Percentiles rank a stretch among this genome's conserved stretches.
Conservation (phyloP, 2,888 invertebrate genomes). For the Priapulus caudatus region DNA sequence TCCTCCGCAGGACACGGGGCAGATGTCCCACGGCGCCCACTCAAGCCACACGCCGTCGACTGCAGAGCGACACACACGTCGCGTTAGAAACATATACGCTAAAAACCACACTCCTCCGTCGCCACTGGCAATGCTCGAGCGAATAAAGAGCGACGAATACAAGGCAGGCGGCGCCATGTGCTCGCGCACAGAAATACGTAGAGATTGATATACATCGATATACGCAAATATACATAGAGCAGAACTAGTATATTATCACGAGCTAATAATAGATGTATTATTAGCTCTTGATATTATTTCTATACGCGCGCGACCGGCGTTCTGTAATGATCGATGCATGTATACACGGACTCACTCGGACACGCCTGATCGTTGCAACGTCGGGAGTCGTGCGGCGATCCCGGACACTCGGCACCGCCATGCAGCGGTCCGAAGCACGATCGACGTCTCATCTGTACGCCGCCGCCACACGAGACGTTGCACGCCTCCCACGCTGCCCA, state of each 20-base stretch:
- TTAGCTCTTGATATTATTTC: too few relatives aligned
- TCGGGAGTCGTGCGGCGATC: slow-evolving; percentile 21
- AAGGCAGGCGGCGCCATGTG: too few relatives aligned
- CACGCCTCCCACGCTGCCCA: slow-evolving; percentile 30
- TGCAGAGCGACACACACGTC: too few relatives aligned
- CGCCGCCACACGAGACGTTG: slow-evolving; percentile 28
- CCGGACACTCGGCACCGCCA: slow-evolving; percentile 25
- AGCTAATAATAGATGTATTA: too few relatives aligned
- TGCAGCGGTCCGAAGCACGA: slow-evolving; percentile 25
- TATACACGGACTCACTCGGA: slow-evolving; percentile 25
- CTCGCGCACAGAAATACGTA: too few relatives aligned
- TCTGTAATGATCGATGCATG: too few relatives aligned
- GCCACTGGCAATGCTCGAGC: neutral
- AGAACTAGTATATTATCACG: too few relatives aligned
- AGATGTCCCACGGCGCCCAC: slow-evolving; percentile 19
- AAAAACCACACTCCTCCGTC: neutral
- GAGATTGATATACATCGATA: too few relatives aligned
- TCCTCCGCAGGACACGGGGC: slow-evolving; percentile 20
- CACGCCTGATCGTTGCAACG: slow-evolving; percentile 27
- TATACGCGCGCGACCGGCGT: too few relatives aligned
- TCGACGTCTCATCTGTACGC: slow-evolving; percentile 25
- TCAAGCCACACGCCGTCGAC: slow-evolving; percentile 20
- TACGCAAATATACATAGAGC: too few relatives aligned
- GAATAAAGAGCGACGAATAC: too few relatives aligned
- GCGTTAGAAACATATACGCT: too few relatives aligned